Evolutionary conservation across 2,113 vertebrate species (phyloP), one percentile per base, ranked within the genome.

Genomic region (Leucosticte australis): DNA sequence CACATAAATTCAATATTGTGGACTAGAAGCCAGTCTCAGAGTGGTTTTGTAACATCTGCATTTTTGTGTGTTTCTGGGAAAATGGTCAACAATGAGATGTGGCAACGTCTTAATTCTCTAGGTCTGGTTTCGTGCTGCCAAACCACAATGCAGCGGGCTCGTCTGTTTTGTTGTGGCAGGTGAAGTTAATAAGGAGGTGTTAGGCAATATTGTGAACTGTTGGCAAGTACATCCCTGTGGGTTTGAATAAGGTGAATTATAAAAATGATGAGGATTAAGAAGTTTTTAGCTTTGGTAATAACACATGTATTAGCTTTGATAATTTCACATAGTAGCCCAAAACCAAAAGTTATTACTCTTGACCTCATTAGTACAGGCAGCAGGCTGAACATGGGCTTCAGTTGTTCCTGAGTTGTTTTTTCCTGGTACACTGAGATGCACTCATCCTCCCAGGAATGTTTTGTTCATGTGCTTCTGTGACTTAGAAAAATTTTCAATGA

Each of bases 271-370:
- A 60, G 20, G 13, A 37, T 81, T 78, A 39, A 4, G 0, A 30
- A 11, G 10, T 42, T 86, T 84, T 82, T 37, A 56, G 0, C 12
- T 86, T 68, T 30, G 24, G 7, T 47, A 56, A 46, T 31, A 69
- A 60, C 8, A 22, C 1, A 3, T 0, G 0, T 30, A 39, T 70
- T 33, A n/a, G 4, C 35, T 91, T 73, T 62, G 31, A 15, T 81
- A 56, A 52, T 47, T 74, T 73, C 71, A 60, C 39, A 8, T 10
- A 14, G 35, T 30, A 68, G 3, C 15, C 18, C 28, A 71, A 80
- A 80, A 77, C 10, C 5, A 55, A 53, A 83, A 46, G 12, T 35
- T 55, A 10, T 7, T 1, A 2, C 33, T 86, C 60, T 55, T 70
- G 13, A 65, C 18, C 20, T 89, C 14, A n/a, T 87, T 35, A 50